phyloP scores from a whole-genome alignment of 2,888 invertebrate genomes.

The Lamellibrachia satsuma region DNA sequence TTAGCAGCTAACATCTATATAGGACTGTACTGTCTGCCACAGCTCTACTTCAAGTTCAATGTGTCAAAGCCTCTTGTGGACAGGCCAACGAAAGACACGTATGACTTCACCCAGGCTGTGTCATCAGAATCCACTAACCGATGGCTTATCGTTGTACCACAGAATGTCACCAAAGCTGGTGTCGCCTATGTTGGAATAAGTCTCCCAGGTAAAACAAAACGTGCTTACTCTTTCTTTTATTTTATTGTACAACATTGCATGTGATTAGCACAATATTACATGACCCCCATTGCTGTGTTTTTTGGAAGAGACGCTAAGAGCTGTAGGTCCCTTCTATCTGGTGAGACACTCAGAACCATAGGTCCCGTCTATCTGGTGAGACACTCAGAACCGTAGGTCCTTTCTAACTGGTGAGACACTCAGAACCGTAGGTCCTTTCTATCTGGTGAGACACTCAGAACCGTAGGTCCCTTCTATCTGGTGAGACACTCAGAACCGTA shows the following conservation, averaged over 20 bases:
- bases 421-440: too few species aligned
- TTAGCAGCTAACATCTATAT: neutral
- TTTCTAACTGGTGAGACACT: too few species aligned
- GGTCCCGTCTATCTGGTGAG: too few species aligned
- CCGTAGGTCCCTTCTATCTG: too few species aligned
- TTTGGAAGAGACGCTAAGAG: too few species aligned
- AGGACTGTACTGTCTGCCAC: neutral
- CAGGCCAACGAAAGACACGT: neutral
- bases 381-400: too few species aligned
- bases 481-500: too few species aligned
- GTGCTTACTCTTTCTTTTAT: neutral
- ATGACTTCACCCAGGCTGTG: neutral
- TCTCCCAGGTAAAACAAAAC: neutral
- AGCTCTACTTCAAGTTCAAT: neutral
- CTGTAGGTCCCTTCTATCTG: too few species aligned
- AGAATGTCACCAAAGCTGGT: neutral
- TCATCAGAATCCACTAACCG: neutral
- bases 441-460: too few species aligned
- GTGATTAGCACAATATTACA: too few species aligned
- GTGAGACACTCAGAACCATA: too few species aligned
- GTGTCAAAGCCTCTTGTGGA: neutral
- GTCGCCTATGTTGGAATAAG: neutral
- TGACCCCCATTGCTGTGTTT: too few species aligned
- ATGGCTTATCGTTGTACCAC: neutral
- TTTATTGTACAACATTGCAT: neutral